phyloP scores from a whole-genome alignment of 64 coral and sea anemone species.

The Porites australiensis region DNA sequence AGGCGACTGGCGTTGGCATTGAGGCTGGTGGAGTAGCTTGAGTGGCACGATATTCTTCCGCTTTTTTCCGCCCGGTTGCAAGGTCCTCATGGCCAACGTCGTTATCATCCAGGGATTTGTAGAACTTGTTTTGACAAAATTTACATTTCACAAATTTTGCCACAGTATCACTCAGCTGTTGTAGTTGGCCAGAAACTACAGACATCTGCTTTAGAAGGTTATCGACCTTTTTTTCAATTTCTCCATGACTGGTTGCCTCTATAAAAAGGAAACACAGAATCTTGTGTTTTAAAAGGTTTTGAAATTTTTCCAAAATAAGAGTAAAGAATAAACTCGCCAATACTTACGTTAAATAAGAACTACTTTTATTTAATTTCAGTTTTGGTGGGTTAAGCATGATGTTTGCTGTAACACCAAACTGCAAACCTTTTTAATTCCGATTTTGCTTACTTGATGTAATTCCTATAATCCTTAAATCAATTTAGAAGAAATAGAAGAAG shows the following conservation, averaged over 20 bases:
- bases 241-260: neutral
- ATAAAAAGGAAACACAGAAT: neutral
- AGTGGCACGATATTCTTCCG: neutral
- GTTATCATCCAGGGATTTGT: neutral
- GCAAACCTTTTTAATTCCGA: neutral
- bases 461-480: too few species aligned
- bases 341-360: neutral
- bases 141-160: slow-evolving; percentile 20
- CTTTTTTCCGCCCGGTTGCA: neutral
- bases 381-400: neutral
- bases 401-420: neutral
- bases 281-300: neutral
- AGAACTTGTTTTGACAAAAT: slow-evolving; percentile 25
- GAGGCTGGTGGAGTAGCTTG: neutral
- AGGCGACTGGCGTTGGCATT: neutral
- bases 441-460: too few species aligned
- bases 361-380: neutral
- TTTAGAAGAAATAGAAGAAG: neutral
- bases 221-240: slow-evolving; percentile 11
- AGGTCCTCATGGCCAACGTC: neutral
- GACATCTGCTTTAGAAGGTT: slow-evolving; percentile 22
- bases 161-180: slow-evolving; percentile 5
- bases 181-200: slow-evolving; percentile 5
- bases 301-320: neutral
- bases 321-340: neutral